These are phyloP conservation scores for Moxostoma hubbsi DNA, from an alignment of 2,797 vertebrate species.

Conservation along the genomic window DNA sequence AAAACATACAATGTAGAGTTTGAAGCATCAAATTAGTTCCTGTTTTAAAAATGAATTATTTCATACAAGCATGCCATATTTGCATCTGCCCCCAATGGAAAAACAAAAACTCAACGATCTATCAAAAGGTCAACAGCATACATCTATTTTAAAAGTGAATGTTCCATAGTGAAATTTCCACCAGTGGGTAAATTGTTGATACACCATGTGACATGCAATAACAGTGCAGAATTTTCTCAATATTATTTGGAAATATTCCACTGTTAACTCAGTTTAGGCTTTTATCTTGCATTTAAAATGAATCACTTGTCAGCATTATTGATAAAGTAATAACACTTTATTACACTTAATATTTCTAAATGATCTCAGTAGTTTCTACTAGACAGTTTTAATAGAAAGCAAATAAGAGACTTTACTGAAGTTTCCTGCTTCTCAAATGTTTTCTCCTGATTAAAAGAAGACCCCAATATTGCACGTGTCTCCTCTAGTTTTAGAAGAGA, in stretches of 20 bases:
- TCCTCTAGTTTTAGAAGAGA: too few species aligned
- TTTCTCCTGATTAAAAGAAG: too few species aligned
- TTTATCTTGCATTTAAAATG: neutral
- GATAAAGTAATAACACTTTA: slow-evolving; percentile 9
- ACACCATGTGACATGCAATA: neutral
- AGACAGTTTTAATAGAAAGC: too few species aligned
- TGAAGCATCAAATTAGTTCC: slow-evolving; percentile 3
- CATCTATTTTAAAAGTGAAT: neutral
- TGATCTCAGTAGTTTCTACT: too few species aligned
- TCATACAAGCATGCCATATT: neutral
- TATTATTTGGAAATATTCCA: neutral
- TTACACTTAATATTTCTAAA: too few species aligned
- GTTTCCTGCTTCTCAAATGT: too few species aligned
- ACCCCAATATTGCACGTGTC: too few species aligned
- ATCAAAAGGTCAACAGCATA: neutral
- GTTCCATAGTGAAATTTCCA: neutral
- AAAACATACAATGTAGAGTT: slow-evolving; percentile 1
- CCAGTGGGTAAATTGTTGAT: neutral
- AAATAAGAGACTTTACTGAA: too few species aligned
- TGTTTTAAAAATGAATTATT: neutral
- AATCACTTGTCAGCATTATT: neutral
- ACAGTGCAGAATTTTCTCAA: neutral
- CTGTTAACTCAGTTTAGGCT: neutral
- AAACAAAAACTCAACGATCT: slow-evolving; percentile 1
- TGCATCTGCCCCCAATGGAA: neutral